Base-by-base conservation (phyloP, 2,888 invertebrate species). In the Luffia ferchaultella region DNA sequence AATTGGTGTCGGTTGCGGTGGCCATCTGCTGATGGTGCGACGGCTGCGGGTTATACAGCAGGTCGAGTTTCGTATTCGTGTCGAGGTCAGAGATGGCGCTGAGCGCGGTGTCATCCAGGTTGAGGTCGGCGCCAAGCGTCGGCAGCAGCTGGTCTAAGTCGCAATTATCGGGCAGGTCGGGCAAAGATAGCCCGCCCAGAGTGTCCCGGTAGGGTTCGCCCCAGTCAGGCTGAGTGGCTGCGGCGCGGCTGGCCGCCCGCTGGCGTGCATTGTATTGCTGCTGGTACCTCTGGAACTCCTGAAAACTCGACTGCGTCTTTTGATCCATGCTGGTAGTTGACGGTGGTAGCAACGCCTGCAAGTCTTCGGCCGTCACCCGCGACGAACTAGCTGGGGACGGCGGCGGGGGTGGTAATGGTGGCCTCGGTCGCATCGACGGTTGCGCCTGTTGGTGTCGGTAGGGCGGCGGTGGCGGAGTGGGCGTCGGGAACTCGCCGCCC, bases 81-180 rank as follows among this genome's bases (percentile, higher is more conserved):
- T 79, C 79, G 1, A 80, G 66, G 54, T 80, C 80, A 1, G 76
- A 71, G 48, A 80, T 75, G 53, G 73, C 73, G 5, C 71, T 71
- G 2, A 76, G 63, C 16, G 73, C 70, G 18, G 69, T 65, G 57
- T 82, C 78, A 57, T 79, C 79, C n/a, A 83, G 68, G 57, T 89
- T 78, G 61, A 90, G 88, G 58, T 87, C 83, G 46, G 87, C 86
- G 55, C 85, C 88, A 16, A 88, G 68, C 30, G 86, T 85, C 16
- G 89, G 88, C 64, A 90, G 73, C 59, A 91, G 73, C 60, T 88
- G 88, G 61, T 90, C 90, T 50, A 90, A 77, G 66, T 90, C 90
- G 53, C 77, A 76, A 51, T 67, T 70, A 61, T 83, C 84, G 1
- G 82, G 76, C 40, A 83, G 64, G 53, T 83, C 84, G 1, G 76